phyloP scores from a whole-genome alignment of 2,113 vertebrate genomes.

The Syngnathus floridae region DNA sequence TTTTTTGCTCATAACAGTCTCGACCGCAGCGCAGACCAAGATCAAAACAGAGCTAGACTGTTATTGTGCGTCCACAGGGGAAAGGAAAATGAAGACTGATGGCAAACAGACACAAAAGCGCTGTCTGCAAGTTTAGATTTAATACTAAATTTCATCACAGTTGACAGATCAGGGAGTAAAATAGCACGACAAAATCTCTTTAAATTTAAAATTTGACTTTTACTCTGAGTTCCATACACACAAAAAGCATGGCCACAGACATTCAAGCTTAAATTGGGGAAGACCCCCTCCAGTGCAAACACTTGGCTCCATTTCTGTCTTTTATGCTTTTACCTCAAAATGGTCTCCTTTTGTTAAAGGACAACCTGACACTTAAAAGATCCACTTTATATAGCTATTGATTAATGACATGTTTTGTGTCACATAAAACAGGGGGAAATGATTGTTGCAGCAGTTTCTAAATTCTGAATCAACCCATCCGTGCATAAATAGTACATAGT shows the following conservation, averaged over 20 bases:
- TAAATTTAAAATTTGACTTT: neutral
- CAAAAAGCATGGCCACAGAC: constrained; percentile 13
- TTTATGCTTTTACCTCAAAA: constrained; percentile 18
- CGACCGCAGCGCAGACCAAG: neutral
- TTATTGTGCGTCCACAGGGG: neutral
- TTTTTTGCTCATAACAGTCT: neutral
- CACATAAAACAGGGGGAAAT: too few species aligned
- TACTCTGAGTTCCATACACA: neutral
- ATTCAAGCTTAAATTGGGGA: constrained; percentile 22
- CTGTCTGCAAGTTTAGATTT: neutral
- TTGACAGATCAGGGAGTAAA: neutral
- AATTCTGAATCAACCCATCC: too few species aligned
- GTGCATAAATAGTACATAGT: too few species aligned
- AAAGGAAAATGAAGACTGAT: constrained; percentile 3
- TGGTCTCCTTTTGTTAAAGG: constrained; percentile 24
- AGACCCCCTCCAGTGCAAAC: constrained; percentile 8
- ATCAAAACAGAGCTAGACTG: neutral
- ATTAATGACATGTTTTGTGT: neutral
- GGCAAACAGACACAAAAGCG: neutral
- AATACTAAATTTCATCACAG: neutral
- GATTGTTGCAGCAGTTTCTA: too few species aligned
- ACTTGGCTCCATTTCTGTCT: constrained; percentile 38
- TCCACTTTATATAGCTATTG: neutral
- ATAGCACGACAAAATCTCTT: neutral
- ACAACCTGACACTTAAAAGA: neutral